A percentile compares a stretch with the other conserved stretches of the same genome.
These are phyloP conservation scores for Perca schrenkii DNA, from an alignment of 2,113 vertebrate genomes.

Conservation along the genomic window DNA sequence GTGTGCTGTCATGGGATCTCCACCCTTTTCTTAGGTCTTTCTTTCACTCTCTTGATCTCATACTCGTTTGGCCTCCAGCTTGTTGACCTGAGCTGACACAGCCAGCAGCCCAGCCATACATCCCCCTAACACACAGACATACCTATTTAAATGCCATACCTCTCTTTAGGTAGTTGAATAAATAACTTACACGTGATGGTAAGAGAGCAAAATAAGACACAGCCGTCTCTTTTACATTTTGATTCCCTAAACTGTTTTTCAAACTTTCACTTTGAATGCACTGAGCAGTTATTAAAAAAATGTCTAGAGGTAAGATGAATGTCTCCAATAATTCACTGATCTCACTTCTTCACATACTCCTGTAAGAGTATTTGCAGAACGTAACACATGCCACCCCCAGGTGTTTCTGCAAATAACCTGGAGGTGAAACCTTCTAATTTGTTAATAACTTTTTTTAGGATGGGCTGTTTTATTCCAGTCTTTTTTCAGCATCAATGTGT, in stretches of 20 bases:
- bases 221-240: not conserved
- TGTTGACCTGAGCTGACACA: constrained; percentile 36
- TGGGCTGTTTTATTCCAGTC: not conserved
- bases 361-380: not conserved
- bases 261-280: not conserved
- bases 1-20: constrained; percentile 18
- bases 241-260: not conserved
- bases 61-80: constrained; percentile 15
- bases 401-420: not conserved
- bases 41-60: not conserved
- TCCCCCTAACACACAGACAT: not conserved
- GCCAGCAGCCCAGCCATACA: constrained; percentile 10
- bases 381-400: not conserved
- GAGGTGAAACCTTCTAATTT: not conserved
- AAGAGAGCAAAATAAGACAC: not conserved
- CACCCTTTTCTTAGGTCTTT: not conserved
- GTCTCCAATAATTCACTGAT: not conserved
- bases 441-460: not conserved
- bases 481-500: not conserved
- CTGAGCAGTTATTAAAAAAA: not conserved
- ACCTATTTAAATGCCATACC: not conserved
- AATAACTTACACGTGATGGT: not conserved
- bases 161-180: not conserved
- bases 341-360: not conserved
- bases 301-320: not conserved